Base-by-base conservation (phyloP, 2,888 invertebrate species). In the Ophion costatus region DNA sequence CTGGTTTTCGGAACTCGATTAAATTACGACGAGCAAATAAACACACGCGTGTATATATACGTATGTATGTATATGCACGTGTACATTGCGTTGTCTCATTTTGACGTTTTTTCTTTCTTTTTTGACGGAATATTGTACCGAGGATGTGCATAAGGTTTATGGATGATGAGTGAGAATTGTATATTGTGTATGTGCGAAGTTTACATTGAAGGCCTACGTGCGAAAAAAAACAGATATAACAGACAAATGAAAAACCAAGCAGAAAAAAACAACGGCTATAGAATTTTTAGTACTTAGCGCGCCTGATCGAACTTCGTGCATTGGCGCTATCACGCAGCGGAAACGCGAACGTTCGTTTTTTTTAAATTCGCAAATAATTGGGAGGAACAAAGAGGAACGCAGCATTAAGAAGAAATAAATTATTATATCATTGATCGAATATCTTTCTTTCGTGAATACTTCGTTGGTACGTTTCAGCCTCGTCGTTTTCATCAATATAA, bases 201-300 rank as follows among this genome's bases (percentile, higher is more conserved):
- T 80, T 80, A 79, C 71, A 82, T 83, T 80, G 76, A 88, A 80
- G 88, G 88, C 88, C 88, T 88, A 88, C 70, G 63, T 64, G 63
- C 63, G 80, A 67, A 70, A 80, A 33, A 61, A 77, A 76, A n/a
- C n/a, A 74, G 20, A 61, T 64, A 57, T 29, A 78, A 78, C 63
- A 66, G 45, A 57, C 63, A 75, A 45, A 80, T 45, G 56, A 29
- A 71, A 56, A 29, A 69, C 59, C 70, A 57, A 51, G 59, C 61
- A 24, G 77, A 82, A 67, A 67, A 71, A 61, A 38, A 74, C 74
- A 87, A 85, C 81, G 85, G 86, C 85, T 85, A 80, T 88, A 87
- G 87, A 86, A 80, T 84, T 88, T 82, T 61, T 82, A 87, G 82
- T 84, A 83, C 83, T 86, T 86, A 86, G 84, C 77, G 80, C 69